Conservation (phyloP, 2,888 invertebrate genomes). For the Ophion slaviceki region DNA sequence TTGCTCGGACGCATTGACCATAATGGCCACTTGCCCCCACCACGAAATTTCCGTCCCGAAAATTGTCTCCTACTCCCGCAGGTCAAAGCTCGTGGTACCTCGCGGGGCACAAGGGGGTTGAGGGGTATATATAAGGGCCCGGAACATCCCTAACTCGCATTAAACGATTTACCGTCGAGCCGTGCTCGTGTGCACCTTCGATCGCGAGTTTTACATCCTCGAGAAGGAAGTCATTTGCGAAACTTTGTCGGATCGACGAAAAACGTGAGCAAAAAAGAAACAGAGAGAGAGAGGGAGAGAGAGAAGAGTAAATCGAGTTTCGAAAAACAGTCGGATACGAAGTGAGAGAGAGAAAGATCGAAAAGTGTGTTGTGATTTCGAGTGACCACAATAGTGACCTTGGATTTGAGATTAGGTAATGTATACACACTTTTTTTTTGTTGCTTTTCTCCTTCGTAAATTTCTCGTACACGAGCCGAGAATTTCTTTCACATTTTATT, state of each 20-base stretch:
- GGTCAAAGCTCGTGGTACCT: constrained; percentile 41
- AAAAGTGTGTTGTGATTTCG: constrained; percentile 72
- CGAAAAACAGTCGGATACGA: constrained; percentile 28
- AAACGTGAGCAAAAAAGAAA: neutral
- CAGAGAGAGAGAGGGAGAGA: neutral
- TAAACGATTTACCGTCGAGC: constrained; percentile 69
- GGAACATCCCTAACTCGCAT: constrained; percentile 65
- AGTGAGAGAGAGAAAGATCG: constrained; percentile 21
- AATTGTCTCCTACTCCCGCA: constrained; percentile 67
- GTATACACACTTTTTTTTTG: constrained; percentile 10
- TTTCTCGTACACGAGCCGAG: neutral
- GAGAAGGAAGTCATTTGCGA: neutral
- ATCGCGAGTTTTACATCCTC: neutral
- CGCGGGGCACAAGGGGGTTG: constrained; percentile 73
- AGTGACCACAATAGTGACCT: constrained; percentile 69
- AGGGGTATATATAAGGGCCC: constrained; percentile 72
- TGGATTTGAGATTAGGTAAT: constrained; percentile 73
- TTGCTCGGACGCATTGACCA: constrained; percentile 62
- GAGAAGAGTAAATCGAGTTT: neutral
- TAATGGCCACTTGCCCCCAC: constrained; percentile 58
- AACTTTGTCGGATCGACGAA: neutral
- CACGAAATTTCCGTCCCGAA: constrained; percentile 66
- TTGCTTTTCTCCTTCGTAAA: neutral
- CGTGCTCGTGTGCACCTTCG: constrained; percentile 13
- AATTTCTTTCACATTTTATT: neutral